These are phyloP conservation scores for Gasterosteus nipponicus DNA, from an alignment of 2,113 vertebrate species.

Conservation along the genomic window DNA sequence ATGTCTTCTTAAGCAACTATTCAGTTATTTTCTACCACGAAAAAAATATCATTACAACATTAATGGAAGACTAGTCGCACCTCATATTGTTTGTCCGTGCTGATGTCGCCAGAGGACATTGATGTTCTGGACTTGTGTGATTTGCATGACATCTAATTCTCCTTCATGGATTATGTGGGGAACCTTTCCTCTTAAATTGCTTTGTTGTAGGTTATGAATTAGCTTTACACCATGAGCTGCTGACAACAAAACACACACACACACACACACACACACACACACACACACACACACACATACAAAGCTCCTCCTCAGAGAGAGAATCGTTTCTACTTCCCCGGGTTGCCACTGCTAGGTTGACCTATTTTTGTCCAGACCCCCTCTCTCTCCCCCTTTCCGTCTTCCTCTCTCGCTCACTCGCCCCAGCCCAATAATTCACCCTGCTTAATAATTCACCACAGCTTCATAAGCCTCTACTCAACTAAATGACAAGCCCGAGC, in stretches of 20 bases:
- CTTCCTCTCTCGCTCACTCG: constrained; percentile 51
- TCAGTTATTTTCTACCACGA: background rate
- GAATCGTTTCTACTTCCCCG: constrained; percentile 79
- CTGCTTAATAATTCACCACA: constrained; percentile 81
- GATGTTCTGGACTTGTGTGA: constrained; percentile 32
- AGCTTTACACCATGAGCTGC: constrained; percentile 53
- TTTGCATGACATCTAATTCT: constrained; percentile 37
- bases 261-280: constrained; percentile 49
- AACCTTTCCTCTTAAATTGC: constrained; percentile 55
- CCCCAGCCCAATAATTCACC: constrained; percentile 77
- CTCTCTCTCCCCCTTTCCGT: constrained; percentile 36
- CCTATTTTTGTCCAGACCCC: constrained; percentile 82
- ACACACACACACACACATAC: constrained; percentile 41
- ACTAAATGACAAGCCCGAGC: constrained; percentile 58
- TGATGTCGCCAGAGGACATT: constrained; percentile 19
- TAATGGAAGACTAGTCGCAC: background rate
- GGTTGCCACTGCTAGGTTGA: constrained; percentile 79
- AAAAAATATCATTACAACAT: background rate
- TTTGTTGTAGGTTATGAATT: constrained; percentile 62
- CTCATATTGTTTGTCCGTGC: constrained; percentile 1
- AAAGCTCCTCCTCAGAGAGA: constrained; percentile 72
- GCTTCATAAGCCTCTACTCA: constrained; percentile 69
- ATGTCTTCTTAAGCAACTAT: background rate
- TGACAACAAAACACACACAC: constrained; percentile 63
- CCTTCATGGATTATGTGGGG: constrained; percentile 27